Evolutionary conservation across 2,113 vertebrate species (phyloP).

Genomic region (Rhadina sibilatrix): DNA sequence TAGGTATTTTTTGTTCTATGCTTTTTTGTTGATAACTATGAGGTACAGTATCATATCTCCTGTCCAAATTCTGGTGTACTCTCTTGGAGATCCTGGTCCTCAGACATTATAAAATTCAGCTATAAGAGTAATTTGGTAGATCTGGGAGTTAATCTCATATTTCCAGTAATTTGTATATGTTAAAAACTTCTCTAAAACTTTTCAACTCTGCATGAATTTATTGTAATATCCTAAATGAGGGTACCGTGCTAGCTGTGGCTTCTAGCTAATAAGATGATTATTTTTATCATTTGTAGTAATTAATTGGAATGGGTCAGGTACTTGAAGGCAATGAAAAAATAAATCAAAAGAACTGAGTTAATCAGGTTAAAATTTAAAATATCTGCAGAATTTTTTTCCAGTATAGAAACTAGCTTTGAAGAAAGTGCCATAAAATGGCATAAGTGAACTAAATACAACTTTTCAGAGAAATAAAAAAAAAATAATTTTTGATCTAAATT

Average conservation of each 20-base stretch:
- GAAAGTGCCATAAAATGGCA: neutral
- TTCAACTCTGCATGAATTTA: neutral
- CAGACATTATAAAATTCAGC: neutral
- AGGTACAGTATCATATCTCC: neutral
- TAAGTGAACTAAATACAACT: neutral
- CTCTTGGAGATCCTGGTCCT: neutral
- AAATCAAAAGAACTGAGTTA: constrained; percentile 18
- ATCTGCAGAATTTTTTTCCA: neutral
- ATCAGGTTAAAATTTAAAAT: neutral
- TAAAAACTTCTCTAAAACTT: neutral
- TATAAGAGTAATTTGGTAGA: neutral
- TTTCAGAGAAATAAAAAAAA: neutral
- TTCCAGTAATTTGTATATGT: neutral
- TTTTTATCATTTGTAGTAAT: constrained; percentile 14
- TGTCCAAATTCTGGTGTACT: neutral
- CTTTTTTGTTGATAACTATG: neutral
- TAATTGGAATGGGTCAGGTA: constrained; percentile 42
- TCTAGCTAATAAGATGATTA: constrained; percentile 10
- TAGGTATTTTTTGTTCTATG: neutral
- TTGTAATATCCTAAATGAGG: neutral
- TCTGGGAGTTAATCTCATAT: neutral
- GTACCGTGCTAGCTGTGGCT: neutral
- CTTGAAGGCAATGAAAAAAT: constrained; percentile 14
- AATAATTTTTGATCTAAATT: neutral
- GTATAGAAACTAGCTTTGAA: neutral